Conservation (phyloP, 2,797 vertebrate genomes). For the Myotis myotis region DNA sequence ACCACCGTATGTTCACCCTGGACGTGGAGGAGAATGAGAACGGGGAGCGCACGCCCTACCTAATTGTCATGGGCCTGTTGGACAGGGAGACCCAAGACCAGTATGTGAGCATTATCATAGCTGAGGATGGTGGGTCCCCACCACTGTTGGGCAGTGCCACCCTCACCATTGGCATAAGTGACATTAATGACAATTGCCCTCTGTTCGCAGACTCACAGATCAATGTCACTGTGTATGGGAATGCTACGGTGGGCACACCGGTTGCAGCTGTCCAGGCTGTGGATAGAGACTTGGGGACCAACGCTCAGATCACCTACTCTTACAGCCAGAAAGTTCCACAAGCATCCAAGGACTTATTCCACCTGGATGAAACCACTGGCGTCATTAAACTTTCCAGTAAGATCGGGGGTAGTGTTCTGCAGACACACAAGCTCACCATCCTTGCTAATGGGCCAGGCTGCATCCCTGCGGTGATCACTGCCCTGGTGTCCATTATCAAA, state of each 20-base stretch:
- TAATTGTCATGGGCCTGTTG: constrained; percentile 93
- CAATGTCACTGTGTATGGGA: constrained; percentile 93
- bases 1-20: constrained; percentile 95
- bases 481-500: constrained; percentile 90
- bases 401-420: constrained; percentile 87
- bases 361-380: constrained; percentile 91
- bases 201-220: constrained; percentile 91
- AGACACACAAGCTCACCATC: constrained; percentile 91
- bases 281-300: constrained; percentile 93
- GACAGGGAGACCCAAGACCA: constrained; percentile 93
- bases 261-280: constrained; percentile 90
- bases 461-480: constrained; percentile 93
- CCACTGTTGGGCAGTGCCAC: constrained; percentile 93
- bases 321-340: constrained; percentile 95
- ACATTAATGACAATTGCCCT: constrained; percentile 98
- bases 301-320: constrained; percentile 93
- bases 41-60: constrained; percentile 94
- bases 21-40: constrained; percentile 97
- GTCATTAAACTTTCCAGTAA: constrained; percentile 89
- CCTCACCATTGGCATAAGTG: constrained; percentile 93
- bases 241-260: constrained; percentile 90
- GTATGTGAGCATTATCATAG: constrained; percentile 94
- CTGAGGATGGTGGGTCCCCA: constrained; percentile 95
- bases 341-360: constrained; percentile 91
- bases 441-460: constrained; percentile 95